Evolutionary conservation across 2,888 invertebrate genomes (phyloP), one percentile per base, ranked within the genome.

Genomic region (Emmelina monodactyla): DNA sequence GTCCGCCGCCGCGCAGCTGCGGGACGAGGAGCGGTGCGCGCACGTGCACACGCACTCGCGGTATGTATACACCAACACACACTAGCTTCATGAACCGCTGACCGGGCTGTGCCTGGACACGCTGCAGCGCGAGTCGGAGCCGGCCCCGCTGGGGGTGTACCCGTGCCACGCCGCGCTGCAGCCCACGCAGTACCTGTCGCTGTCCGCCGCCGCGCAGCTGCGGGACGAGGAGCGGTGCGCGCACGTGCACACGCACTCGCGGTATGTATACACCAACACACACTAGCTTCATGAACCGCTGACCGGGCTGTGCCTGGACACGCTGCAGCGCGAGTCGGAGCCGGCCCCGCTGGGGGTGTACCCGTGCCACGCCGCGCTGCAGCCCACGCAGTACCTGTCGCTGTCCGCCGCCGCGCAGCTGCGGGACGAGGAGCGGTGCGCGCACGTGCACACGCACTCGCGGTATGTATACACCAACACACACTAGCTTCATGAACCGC

Each of bases 171-270:
- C 76, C 1, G 72, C 72, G 33, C 61, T 86, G 32, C 83, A 83
- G 35, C 82, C 85, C 53, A 85, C 86, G 44, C 92, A 92, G 84
- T 87, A 89, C 61, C 88, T 90, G 58, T 86, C 90, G 0, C 65
- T 92, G 29, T 89, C 90, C 30, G 73, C 82, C 14, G 65, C 65
- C 2, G 88, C 89, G 2, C 88, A 92, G 54, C 68, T 94, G 36
- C 71, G 94, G 11, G 86, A 89, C 51, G 94, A 94, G 62, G 83
- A 88, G 41, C 82, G 83, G 42, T 94, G 94, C 66, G 92, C 91
- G 0, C 83, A 85, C 4, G 75, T 85, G 32, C 80, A 82, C 43
- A 71, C 65, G 29, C 43, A 70, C 31, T n/a, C n/a, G n/a, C n/a
- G n/a, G n/a, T n/a, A n/a, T n/a, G n/a, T n/a, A n/a, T n/a, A n/a